Percentiles rank a stretch among this genome's conserved stretches.
Evolutionary conservation across 1,140 invertebrate genomes (phyloP).

Genomic region (Helicoverpa zea): DNA sequence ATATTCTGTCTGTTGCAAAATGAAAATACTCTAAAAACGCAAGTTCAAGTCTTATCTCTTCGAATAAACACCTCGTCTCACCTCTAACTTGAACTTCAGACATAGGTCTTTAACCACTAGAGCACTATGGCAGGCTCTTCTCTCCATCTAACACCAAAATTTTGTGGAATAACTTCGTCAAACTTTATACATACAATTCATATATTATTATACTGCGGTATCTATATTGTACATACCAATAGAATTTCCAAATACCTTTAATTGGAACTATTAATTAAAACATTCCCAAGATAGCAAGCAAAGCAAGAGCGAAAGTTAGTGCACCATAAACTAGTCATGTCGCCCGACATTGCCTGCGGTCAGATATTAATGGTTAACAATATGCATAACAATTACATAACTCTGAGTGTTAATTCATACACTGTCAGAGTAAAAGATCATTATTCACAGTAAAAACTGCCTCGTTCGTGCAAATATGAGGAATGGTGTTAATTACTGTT

Average conservation of each 20-base stretch:
- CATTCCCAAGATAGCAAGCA: background rate
- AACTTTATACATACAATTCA: too few species aligned
- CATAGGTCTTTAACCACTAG: too few species aligned
- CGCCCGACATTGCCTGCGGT: slow-evolving; percentile 16
- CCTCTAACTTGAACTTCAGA: too few species aligned
- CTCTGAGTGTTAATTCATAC: slow-evolving; percentile 11
- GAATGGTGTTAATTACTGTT: slow-evolving; percentile 8
- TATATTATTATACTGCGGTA: too few species aligned
- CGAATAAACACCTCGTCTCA: too few species aligned
- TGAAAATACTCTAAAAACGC: too few species aligned
- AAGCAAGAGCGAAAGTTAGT: slow-evolving; percentile 20
- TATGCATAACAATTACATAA: slow-evolving; percentile 18
- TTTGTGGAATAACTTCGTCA: too few species aligned
- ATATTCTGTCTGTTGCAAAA: too few species aligned
- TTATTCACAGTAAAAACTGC: slow-evolving; percentile 26
- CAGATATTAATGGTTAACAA: slow-evolving; percentile 20
- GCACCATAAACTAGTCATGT: slow-evolving; percentile 18
- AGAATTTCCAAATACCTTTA: background rate
- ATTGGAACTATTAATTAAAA: background rate
- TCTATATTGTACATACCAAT: too few species aligned
- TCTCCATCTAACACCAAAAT: too few species aligned
- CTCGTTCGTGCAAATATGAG: background rate
- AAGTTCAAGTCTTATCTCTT: too few species aligned
- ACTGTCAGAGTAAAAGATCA: slow-evolving; percentile 18
- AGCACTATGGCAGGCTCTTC: too few species aligned